Conservation (phyloP, 2,113 vertebrate genomes). For the Mixornis gularis region DNA sequence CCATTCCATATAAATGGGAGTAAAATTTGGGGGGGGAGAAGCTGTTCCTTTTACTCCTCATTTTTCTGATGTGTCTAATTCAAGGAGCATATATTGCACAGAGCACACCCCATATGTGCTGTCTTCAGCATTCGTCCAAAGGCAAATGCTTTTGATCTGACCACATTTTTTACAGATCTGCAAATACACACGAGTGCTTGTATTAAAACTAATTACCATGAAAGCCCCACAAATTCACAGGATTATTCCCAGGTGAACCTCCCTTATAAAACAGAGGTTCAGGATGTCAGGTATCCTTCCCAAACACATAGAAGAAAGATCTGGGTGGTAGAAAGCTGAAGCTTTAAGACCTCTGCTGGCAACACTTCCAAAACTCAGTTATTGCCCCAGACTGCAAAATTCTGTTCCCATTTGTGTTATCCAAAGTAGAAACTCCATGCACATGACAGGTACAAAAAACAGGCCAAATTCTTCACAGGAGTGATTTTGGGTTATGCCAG, state of each 20-base stretch:
- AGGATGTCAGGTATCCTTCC: neutral
- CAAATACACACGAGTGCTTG: slow-evolving; percentile 1
- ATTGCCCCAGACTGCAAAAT: neutral
- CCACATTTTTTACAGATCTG: neutral
- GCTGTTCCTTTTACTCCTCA: neutral
- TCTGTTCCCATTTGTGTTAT: neutral
- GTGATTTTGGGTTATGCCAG: neutral
- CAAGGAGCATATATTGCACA: neutral
- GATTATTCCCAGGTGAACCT: neutral
- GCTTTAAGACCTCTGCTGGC: neutral
- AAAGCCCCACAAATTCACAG: slow-evolving; percentile 2
- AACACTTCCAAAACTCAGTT: neutral
- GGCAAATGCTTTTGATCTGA: neutral
- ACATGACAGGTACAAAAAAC: neutral
- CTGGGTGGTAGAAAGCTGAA: neutral
- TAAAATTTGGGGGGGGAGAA: neutral
- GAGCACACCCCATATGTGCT: neutral
- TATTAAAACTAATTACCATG: slow-evolving; percentile 43
- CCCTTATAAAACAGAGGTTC: neutral
- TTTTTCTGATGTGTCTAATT: neutral
- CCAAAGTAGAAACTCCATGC: neutral
- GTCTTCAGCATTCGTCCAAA: neutral
- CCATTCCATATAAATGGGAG: neutral
- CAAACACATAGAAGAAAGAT: neutral
- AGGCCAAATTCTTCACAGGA: neutral